phyloP scores from a whole-genome alignment of 2,888 invertebrate genomes.

The Scaptomyza reducta region DNA sequence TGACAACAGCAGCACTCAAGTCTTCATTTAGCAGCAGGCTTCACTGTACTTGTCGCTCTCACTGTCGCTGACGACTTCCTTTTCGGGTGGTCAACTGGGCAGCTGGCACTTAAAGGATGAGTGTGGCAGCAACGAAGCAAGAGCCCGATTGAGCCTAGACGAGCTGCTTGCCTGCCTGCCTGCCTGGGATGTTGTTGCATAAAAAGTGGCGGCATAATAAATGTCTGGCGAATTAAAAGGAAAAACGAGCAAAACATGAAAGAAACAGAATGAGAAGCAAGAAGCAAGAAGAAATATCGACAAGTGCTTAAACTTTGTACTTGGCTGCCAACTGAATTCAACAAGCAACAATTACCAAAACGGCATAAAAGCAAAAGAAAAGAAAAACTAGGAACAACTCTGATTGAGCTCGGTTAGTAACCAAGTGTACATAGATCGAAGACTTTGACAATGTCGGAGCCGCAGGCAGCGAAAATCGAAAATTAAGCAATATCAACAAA shows the following conservation, averaged over 20 bases:
- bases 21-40: constrained; percentile 42
- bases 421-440: constrained; percentile 53
- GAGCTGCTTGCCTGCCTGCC: constrained; percentile 23
- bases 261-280: constrained; percentile 16
- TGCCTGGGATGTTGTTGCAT: constrained; percentile 41
- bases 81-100: constrained; percentile 45
- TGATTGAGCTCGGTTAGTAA: constrained; percentile 59
- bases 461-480: constrained; percentile 65
- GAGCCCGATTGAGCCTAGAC: constrained; percentile 42
- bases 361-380: constrained; percentile 12
- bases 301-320: constrained; percentile 41
- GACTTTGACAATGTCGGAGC: constrained; percentile 55
- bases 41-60: constrained; percentile 46
- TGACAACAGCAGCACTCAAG: constrained; percentile 31
- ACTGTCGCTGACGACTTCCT: constrained; percentile 11
- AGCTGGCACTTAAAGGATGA: constrained; percentile 42
- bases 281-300: constrained; percentile 33
- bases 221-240: constrained; percentile 30
- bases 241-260: constrained; percentile 7
- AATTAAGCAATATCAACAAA: constrained; percentile 75
- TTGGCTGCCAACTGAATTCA: constrained; percentile 64
- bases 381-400: constrained; percentile 22
- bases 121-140: constrained; percentile 15
- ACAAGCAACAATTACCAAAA: constrained; percentile 74
- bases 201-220: constrained; percentile 46